A percentile compares a stretch with the other conserved stretches of the same genome.
Evolutionary conservation across 2,888 invertebrate genomes (phyloP).

Genomic region (Epistrophella euchroma): DNA sequence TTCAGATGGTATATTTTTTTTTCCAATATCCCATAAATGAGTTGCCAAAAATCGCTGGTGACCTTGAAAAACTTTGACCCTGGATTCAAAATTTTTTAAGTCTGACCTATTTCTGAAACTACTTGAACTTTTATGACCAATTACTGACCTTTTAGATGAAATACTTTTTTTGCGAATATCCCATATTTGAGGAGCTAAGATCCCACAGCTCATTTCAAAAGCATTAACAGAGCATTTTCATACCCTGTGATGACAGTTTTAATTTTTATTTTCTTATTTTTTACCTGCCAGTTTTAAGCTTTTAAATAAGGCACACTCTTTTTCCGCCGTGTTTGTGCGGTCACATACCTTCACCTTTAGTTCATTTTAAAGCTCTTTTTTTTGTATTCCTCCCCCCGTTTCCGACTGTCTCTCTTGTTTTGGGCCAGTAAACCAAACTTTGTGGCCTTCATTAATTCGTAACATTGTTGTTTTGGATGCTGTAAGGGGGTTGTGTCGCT

Average conservation of each 20-base stretch:
- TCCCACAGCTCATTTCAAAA: no score
- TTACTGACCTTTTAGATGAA: no score
- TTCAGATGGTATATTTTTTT: no score
- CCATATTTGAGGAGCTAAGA: no score
- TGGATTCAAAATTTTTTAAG: no score
- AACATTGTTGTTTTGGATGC: constrained; percentile 44
- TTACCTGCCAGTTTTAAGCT: constrained; percentile 20
- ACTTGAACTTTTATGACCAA: no score
- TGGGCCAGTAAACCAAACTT: neutral
- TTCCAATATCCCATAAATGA: no score
- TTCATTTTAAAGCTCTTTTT: neutral
- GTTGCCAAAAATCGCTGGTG: no score
- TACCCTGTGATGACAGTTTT: neutral
- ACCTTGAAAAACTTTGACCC: no score
- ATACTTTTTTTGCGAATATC: no score
- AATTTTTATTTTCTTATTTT: neutral
- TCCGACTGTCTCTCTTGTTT: neutral
- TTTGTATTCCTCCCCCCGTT: neutral
- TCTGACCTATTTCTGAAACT: no score
- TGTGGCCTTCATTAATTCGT: constrained; percentile 61
- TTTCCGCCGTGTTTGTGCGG: constrained; percentile 22
- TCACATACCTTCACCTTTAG: constrained; percentile 24
- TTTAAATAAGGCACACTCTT: constrained; percentile 28
- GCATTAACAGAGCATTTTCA: no score
- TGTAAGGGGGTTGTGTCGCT: constrained; percentile 8